Percentiles rank a stretch among this genome's conserved stretches.
Conservation (phyloP, 2,888 invertebrate species). For the Ophioninae sp. region DNA sequence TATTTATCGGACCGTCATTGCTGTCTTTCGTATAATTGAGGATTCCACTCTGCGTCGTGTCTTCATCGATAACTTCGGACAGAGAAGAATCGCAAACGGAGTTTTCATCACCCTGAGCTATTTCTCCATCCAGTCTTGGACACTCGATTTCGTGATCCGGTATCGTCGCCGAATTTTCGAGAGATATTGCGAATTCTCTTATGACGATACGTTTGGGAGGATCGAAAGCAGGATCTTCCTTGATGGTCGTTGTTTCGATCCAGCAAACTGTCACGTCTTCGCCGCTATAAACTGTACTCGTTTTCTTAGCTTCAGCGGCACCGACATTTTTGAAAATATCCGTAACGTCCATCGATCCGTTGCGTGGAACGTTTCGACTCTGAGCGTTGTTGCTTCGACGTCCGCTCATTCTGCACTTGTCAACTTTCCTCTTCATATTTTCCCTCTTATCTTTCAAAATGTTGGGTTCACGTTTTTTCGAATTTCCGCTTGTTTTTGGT, state of each 20-base stretch:
- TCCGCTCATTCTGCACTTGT: conserved; percentile 8
- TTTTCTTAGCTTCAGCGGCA: conserved; percentile 54
- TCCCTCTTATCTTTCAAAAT: background rate
- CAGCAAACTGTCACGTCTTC: conserved; percentile 70
- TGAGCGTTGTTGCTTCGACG: conserved; percentile 5
- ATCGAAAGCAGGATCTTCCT: conserved; percentile 63
- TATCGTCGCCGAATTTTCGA: conserved; percentile 69
- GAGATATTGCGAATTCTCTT: conserved; percentile 69
- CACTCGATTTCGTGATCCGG: conserved; percentile 68
- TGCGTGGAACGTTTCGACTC: conserved; percentile 24
- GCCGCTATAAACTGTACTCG: conserved; percentile 62
- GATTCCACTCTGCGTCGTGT: conserved; percentile 64
- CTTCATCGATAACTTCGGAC: conserved; percentile 64
- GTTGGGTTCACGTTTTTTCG: background rate
- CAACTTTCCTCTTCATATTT: background rate
- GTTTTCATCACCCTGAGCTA: conserved; percentile 48
- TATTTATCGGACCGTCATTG: conserved; percentile 50
- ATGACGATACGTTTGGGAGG: conserved; percentile 68
- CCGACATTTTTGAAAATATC: conserved; percentile 38
- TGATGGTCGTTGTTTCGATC: conserved; percentile 70
- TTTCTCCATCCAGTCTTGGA: conserved; percentile 62
- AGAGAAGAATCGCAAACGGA: conserved; percentile 57
- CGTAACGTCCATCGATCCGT: conserved; percentile 25
- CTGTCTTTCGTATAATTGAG: conserved; percentile 62
- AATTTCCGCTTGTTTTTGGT: background rate